Conservation (phyloP, 2,888 invertebrate species). For the Argyra leucocephala region DNA sequence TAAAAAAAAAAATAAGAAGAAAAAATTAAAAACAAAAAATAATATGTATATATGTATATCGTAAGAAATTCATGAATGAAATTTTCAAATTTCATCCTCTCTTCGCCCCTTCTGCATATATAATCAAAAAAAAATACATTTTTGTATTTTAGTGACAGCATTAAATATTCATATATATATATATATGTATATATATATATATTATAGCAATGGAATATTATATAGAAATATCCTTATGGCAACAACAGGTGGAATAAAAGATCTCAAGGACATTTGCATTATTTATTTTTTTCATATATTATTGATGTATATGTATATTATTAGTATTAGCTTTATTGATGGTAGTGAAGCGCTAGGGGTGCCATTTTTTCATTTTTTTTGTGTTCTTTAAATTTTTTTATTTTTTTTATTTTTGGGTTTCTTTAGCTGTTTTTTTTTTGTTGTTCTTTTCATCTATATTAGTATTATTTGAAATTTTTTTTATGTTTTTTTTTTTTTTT, state of each 20-base stretch:
- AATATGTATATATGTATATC: too few relatives aligned
- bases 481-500: too few relatives aligned
- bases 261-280: neutral
- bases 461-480: too few relatives aligned
- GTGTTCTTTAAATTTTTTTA: too few relatives aligned
- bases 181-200: neutral
- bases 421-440: too few relatives aligned
- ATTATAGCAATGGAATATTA: neutral
- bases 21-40: neutral
- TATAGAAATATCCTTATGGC: neutral
- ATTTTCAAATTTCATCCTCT: neutral
- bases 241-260: neutral
- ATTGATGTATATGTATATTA: neutral
- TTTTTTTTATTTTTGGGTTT: neutral
- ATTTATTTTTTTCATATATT: neutral
- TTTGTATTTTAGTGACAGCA: neutral
- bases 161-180: neutral
- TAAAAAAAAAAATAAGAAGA: neutral
- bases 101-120: neutral
- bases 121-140: neutral
- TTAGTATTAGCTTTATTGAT: too few relatives aligned
- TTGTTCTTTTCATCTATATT: too few relatives aligned
- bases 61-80: conserved; percentile 6
- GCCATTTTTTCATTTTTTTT: too few relatives aligned
- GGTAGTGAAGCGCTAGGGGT: too few relatives aligned